phyloP scores from a whole-genome alignment of 2,113 vertebrate species.

The Ia io region DNA sequence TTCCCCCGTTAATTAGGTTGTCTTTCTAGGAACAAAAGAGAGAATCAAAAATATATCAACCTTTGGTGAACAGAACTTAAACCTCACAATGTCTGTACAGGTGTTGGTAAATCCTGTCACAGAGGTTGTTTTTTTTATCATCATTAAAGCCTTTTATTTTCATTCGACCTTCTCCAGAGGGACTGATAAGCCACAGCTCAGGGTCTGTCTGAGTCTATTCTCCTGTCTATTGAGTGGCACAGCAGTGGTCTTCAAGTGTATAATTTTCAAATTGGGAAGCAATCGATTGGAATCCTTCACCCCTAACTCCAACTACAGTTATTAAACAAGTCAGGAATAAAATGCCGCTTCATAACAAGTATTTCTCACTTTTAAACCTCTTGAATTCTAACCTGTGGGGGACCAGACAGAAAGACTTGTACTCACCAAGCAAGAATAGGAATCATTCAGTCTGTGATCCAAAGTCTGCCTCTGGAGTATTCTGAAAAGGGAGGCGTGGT shows the following conservation, averaged over 20 bases:
- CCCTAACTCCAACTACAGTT: slow-evolving; percentile 81
- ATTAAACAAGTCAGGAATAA: slow-evolving; percentile 83
- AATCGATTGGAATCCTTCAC: slow-evolving; percentile 90
- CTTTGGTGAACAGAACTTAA: slow-evolving; percentile 37
- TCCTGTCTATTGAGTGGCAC: slow-evolving; percentile 82
- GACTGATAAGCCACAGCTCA: slow-evolving; percentile 66
- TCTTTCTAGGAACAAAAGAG: slow-evolving; percentile 47
- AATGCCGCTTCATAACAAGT: slow-evolving; percentile 78
- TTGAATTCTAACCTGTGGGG: slow-evolving; percentile 53
- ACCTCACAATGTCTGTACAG: slow-evolving; percentile 75
- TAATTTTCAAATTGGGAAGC: slow-evolving; percentile 93
- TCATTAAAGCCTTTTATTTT: slow-evolving; percentile 77
- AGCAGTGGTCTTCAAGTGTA: slow-evolving; percentile 85
- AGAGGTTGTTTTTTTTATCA: background rate
- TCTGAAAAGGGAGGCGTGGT: slow-evolving; percentile 92
- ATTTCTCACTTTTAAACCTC: slow-evolving; percentile 79
- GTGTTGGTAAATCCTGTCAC: slow-evolving; percentile 67
- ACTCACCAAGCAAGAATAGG: slow-evolving; percentile 98
- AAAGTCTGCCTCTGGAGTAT: slow-evolving; percentile 93
- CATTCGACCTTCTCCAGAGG: slow-evolving; percentile 61
- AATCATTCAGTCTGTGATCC: slow-evolving; percentile 96
- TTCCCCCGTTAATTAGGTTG: background rate
- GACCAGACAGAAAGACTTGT: slow-evolving; percentile 33
- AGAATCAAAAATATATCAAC: slow-evolving; percentile 42
- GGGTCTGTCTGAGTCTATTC: slow-evolving; percentile 78